Base-by-base conservation (phyloP, 2,888 invertebrate genomes). In the Pristionchus mayeri region DNA sequence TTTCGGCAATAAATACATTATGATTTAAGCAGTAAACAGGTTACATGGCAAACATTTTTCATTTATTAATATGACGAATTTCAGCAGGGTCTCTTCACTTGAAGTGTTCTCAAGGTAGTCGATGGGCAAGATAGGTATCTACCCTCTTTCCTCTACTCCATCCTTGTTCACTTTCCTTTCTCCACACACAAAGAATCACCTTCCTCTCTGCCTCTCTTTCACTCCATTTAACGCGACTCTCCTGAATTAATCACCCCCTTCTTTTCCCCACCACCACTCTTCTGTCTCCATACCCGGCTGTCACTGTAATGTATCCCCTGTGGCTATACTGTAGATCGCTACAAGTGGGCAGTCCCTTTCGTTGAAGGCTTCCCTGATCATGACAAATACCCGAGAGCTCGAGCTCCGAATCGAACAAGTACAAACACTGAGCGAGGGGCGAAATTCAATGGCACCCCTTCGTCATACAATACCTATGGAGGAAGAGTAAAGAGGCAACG, bases 81-180 rank as follows among this genome's bases (percentile, higher is more conserved):
- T n/a, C n/a, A n/a, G n/a, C n/a, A n/a, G n/a, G n/a, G n/a, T n/a
- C n/a, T n/a, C n/a, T n/a, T n/a, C n/a, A n/a, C n/a, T n/a, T n/a
- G n/a, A n/a, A n/a, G n/a, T n/a, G n/a, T 80, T 44, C 76, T 50
- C 76, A 78, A 27, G 50, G 30, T 34, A 78, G 50, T 78, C 18
- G 34, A 21, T 30, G 76, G 24, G 71, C 71, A 24, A 78, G 76
- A 78, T 78, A 78, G 76, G 21, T 27, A 78, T 78, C 76, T 78
- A 78, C 76, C 76, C 76, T 57, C 81, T 60, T 52, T 60, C 50
- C n/a, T 40, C 54, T 50, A 57, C 57, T 52, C 63, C 71, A 44
- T 78, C 71, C 86, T 57, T 67, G 82, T 82, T 81, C 75, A 30
- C 67, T 75, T 83, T 85, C 79, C 60, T 81, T 79, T 84, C 84